Evolutionary conservation across 2,113 vertebrate species (phyloP).

Genomic region (Poeciliopsis prolifica): DNA sequence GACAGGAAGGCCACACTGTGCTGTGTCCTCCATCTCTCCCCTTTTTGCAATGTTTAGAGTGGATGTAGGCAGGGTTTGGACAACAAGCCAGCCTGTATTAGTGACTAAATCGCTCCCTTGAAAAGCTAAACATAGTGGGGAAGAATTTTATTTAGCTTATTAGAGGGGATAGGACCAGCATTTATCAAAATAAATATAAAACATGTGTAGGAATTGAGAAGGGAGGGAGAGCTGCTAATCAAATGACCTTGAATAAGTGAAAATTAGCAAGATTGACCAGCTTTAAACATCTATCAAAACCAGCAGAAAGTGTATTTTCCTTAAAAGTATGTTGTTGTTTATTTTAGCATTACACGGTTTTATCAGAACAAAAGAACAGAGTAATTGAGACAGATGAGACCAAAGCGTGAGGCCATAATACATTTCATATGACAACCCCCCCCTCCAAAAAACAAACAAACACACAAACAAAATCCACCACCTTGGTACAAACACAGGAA

Average conservation of each 20-base stretch:
- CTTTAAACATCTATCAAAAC: no score
- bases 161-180: constrained; percentile 7
- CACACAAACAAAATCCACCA: background rate
- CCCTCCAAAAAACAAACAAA: no score
- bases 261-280: no score
- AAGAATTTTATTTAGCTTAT: constrained; percentile 3
- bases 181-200: constrained; percentile 30
- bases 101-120: constrained; percentile 44
- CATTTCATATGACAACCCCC: background rate
- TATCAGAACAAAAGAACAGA: background rate
- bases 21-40: constrained; percentile 42
- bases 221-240: no score
- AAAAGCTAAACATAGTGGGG: constrained; percentile 9
- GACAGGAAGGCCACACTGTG: constrained; percentile 55
- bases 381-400: background rate
- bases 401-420: no score
- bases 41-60: constrained; percentile 47
- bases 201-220: background rate
- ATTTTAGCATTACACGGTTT: background rate
- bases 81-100: constrained; percentile 72
- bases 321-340: no score
- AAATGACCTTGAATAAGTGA: no score
- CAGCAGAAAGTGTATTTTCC: no score
- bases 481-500: background rate
- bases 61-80: constrained; percentile 61